These are phyloP conservation scores for Anguilla anguilla DNA, from an alignment of 2,797 vertebrate species.

Conservation along the genomic window DNA sequence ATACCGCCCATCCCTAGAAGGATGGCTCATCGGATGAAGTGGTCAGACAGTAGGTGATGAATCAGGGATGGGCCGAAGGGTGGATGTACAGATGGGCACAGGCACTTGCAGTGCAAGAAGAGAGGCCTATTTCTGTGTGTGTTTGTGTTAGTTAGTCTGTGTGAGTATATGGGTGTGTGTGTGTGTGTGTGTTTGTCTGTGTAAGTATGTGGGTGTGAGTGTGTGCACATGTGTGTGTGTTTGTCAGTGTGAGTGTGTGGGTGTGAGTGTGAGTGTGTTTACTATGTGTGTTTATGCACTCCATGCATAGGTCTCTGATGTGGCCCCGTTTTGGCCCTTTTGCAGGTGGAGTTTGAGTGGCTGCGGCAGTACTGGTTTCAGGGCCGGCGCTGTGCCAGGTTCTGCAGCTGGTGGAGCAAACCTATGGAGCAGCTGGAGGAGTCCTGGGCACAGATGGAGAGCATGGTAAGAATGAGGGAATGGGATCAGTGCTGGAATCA, in stretches of 20 bases:
- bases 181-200: neutral
- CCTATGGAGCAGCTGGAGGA: constrained; percentile 88
- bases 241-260: neutral
- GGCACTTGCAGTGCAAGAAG: neutral
- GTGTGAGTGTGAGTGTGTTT: too few species aligned
- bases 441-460: constrained; percentile 91
- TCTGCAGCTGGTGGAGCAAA: constrained; percentile 89
- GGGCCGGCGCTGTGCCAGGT: constrained; percentile 86
- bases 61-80: neutral
- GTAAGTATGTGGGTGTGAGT: neutral
- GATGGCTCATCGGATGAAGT: neutral
- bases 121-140: neutral
- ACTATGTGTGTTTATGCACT: neutral
- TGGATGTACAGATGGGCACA: neutral
- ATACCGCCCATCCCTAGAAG: neutral
- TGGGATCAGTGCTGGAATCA: neutral
- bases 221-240: neutral
- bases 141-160: too few species aligned
- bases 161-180: neutral
- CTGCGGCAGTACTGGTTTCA: constrained; percentile 98
- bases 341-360: constrained; percentile 72
- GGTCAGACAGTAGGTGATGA: neutral
- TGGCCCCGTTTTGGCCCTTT: neutral
- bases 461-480: constrained; percentile 77
- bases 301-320: neutral